phyloP scores from a whole-genome alignment of 2,888 invertebrate genomes.

The Acanthosoma haemorrhoidale region DNA sequence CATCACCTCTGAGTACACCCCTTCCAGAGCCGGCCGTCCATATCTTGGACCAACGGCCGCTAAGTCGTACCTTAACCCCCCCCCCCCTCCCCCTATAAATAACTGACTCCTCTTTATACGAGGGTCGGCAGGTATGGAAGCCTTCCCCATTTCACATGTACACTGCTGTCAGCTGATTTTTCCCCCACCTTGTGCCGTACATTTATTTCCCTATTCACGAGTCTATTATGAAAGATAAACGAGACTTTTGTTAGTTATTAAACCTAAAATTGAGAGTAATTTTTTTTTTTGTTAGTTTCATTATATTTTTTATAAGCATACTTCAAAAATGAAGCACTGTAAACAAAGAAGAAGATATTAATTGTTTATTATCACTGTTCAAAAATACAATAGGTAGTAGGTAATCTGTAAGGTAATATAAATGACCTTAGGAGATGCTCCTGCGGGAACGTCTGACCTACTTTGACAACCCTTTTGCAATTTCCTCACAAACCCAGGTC shows the following conservation, averaged over 20 bases:
- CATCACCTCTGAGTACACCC: not conserved
- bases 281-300: too few species aligned
- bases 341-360: too few species aligned
- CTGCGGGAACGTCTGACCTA: not conserved
- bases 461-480: not conserved
- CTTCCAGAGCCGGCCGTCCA: not conserved
- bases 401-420: too few species aligned
- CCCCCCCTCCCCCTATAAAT: not conserved
- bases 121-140: not conserved
- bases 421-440: not conserved
- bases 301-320: too few species aligned
- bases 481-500: not conserved
- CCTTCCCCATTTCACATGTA: not conserved
- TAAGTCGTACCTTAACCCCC: too few species aligned
- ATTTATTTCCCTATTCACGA: too few species aligned
- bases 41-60: not conserved
- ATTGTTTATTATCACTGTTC: too few species aligned
- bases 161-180: not conserved
- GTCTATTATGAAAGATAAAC: too few species aligned
- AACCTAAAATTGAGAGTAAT: too few species aligned
- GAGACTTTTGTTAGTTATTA: too few species aligned
- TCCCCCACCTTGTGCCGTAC: not conserved
- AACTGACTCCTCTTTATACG: not conserved
- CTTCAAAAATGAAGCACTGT: too few species aligned
- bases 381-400: too few species aligned